Base-by-base conservation (phyloP, 1,140 invertebrate species). In the Elysia chlorotica region DNA sequence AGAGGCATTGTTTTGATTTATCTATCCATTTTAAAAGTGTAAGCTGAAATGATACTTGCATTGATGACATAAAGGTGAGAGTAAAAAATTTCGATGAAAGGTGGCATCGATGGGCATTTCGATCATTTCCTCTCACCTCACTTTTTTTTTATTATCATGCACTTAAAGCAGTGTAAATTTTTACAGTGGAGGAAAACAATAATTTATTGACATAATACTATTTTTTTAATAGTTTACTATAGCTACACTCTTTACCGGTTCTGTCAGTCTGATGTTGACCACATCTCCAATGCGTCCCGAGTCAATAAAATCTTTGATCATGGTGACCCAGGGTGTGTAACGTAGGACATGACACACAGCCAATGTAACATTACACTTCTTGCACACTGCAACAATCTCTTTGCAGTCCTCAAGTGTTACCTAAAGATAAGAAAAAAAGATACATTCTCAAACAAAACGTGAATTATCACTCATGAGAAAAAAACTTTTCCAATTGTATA, bases 341-440 rank as follows among this genome's bases (percentile, higher is more conserved):
- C 88, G 74, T 4, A 89, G 79, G 0, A 89, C 89, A 81, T 89
- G 89, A 76, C 89, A 88, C 0, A 90, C 87, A 28, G 86, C 84
- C 38, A 89, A 73, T 19, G 87, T 77, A 0, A 88, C 84, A 36
- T 81, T 78, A 73, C 86, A 84, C 31, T 79, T 76, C 66, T 84
- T 83, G 61, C 86, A 87, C 5, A 82, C 82, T 33, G 78, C 56
- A 4, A 85, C 83, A 65, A 90, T 89, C 53, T 87, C 79, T 28
- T 76, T 73, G 74, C 89, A 89, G 59, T 89, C 88, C 66, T 85
- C 82, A 37, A 83, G 81, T n/a, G 82, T 87, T 2, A 86, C 82
- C 79, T 87, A 61, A n/a, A n/a, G n/a, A n/a, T n/a, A n/a, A n/a
- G n/a, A n/a, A n/a, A n/a, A n/a, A n/a, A n/a, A n/a, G n/a, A n/a